These are phyloP conservation scores for Rhynchotus rufescens DNA, from an alignment of 2,797 vertebrate genomes.

Conservation along the genomic window DNA sequence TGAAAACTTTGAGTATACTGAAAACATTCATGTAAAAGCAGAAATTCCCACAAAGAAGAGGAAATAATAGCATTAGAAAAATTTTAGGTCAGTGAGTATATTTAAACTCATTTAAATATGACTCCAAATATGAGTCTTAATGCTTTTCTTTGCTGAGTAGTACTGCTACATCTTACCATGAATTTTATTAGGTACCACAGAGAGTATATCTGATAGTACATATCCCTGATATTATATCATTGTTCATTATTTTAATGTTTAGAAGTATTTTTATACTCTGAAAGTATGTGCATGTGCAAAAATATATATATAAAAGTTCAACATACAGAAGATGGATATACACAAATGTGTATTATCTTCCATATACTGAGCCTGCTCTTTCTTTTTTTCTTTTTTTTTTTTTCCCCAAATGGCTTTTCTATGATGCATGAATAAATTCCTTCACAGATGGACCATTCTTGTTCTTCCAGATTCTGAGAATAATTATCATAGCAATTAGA, in stretches of 20 bases:
- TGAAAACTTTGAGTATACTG: not conserved
- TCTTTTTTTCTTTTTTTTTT: not conserved
- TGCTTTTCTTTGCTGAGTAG: not conserved
- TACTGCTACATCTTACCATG: not conserved
- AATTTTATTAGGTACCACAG: not conserved
- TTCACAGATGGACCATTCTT: constrained; percentile 25
- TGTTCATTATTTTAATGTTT: not conserved
- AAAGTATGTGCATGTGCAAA: not conserved
- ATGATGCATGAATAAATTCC: not conserved
- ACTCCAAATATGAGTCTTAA: not conserved
- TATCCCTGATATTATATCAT: not conserved
- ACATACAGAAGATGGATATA: not conserved
- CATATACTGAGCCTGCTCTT: not conserved
- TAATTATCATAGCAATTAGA: constrained; percentile 36
- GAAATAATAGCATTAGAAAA: not conserved
- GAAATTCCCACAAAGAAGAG: not conserved
- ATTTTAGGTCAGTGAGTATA: not conserved
- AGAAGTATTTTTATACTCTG: not conserved
- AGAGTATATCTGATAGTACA: not conserved
- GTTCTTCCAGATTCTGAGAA: not conserved
- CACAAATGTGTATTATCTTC: not conserved
- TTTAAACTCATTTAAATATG: not conserved
- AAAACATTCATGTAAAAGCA: not conserved
- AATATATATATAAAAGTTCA: no score
- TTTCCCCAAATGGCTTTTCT: not conserved